Evolutionary conservation across 2,888 invertebrate genomes (phyloP).

Genomic region (Phengaris alcon): DNA sequence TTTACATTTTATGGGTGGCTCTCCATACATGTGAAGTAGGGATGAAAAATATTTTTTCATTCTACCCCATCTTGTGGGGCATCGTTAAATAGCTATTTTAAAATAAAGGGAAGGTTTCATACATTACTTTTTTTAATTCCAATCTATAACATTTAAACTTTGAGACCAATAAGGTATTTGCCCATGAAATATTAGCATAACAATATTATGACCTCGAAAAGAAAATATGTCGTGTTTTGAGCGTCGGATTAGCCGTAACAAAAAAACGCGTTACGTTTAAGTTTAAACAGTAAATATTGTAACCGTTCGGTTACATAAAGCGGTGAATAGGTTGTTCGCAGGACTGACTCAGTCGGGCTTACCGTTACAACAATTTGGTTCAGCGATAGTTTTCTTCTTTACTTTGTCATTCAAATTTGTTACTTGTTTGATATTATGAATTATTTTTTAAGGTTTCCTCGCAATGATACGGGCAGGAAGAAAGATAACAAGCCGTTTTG

Average conservation of each 20-base stretch:
- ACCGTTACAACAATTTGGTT: slow-evolving; percentile 53
- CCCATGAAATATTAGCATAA: slow-evolving; percentile 43
- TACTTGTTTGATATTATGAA: not conserved
- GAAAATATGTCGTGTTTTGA: slow-evolving; percentile 54
- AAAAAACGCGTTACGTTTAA: slow-evolving; percentile 54
- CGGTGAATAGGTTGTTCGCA: slow-evolving; percentile 45
- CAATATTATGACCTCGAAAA: slow-evolving; percentile 53
- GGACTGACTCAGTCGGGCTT: slow-evolving; percentile 51
- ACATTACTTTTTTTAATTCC: too few species aligned
- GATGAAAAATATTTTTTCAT: too few species aligned
- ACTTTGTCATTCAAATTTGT: slow-evolving; percentile 3
- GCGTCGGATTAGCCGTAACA: slow-evolving; percentile 52
- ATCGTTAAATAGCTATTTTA: too few species aligned
- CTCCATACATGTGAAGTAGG: too few species aligned
- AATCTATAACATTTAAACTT: not conserved
- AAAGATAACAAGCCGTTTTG: not conserved
- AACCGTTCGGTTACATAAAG: slow-evolving; percentile 69
- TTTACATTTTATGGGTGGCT: too few species aligned
- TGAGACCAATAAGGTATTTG: not conserved
- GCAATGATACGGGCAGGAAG: not conserved
- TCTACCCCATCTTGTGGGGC: too few species aligned
- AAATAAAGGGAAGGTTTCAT: too few species aligned
- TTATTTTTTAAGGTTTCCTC: not conserved
- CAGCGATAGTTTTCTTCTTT: slow-evolving; percentile 33
- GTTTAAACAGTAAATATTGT: slow-evolving; percentile 64